A percentile compares a stretch with the other conserved stretches of the same genome.
Evolutionary conservation across 2,888 invertebrate genomes (phyloP).

Genomic region (Malachius bipustulatus): DNA sequence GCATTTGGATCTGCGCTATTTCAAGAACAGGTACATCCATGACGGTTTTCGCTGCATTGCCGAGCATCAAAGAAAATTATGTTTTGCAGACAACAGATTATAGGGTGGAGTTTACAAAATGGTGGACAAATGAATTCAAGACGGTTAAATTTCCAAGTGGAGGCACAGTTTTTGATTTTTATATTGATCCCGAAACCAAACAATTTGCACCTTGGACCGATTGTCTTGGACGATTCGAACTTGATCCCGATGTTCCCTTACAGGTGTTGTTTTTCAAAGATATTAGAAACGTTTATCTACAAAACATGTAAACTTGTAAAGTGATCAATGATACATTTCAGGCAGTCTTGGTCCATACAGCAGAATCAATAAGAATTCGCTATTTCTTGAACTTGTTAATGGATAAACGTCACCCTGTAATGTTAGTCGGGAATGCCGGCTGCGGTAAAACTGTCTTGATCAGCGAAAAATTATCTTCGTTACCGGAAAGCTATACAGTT

Average conservation of each 20-base stretch:
- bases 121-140: conserved; percentile 97
- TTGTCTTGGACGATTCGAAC: conserved; percentile 76
- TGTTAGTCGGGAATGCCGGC: conserved; percentile 89
- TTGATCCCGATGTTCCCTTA: conserved; percentile 82
- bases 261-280: conserved; percentile 56
- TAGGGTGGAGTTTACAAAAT: conserved; percentile 82
- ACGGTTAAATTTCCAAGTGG: conserved; percentile 82
- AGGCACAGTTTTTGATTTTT: conserved; percentile 92
- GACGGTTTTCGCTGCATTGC: no score
- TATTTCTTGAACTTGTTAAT: conserved; percentile 84
- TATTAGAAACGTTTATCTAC: no score
- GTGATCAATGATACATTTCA: conserved; percentile 32
- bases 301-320: no score
- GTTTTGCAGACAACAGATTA: conserved; percentile 47
- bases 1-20: conserved; percentile 97
- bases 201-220: conserved; percentile 85
- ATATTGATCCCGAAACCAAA: conserved; percentile 81
- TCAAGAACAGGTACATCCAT: conserved; percentile 83
- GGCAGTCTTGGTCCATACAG: conserved; percentile 85
- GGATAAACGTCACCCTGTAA: conserved; percentile 79
- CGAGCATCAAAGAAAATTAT: conserved; percentile 6
- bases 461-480: conserved; percentile 55
- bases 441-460: conserved; percentile 86
- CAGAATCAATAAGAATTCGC: conserved; percentile 82
- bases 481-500: conserved; percentile 78